A percentile compares a stretch with the other conserved stretches of the same genome.
phyloP scores from a whole-genome alignment of 2,113 vertebrate species.

The Tragelaphus strepsiceros region DNA sequence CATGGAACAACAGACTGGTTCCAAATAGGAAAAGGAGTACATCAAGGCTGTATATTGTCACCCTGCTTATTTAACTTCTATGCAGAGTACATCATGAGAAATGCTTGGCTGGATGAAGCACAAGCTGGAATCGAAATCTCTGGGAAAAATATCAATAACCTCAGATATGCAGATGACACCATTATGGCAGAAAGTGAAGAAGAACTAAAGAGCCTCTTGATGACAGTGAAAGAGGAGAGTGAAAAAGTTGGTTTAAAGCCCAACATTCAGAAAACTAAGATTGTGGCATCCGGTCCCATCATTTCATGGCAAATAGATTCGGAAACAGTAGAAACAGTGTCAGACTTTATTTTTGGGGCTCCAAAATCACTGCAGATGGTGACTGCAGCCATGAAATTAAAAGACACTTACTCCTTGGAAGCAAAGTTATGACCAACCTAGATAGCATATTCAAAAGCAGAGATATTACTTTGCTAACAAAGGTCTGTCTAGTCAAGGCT shows the following conservation, averaged over 20 bases:
- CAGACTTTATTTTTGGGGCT: background rate
- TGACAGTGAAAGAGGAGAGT: background rate
- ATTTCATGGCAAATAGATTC: background rate
- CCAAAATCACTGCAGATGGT: background rate
- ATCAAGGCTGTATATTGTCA: background rate
- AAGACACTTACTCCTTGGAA: background rate
- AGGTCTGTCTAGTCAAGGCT: accelerated
- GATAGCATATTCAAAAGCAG: background rate
- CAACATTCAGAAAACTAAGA: background rate
- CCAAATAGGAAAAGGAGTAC: background rate
- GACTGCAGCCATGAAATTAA: background rate
- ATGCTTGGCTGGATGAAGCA: background rate
- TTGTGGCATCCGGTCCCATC: background rate
- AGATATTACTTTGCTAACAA: background rate
- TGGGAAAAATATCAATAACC: background rate
- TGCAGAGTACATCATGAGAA: background rate
- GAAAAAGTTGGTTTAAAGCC: background rate
- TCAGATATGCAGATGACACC: background rate
- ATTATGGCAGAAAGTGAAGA: background rate
- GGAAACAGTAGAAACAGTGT: background rate
- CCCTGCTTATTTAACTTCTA: background rate
- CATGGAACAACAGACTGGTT: background rate
- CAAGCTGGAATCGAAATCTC: background rate
- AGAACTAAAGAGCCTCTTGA: background rate
- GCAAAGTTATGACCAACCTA: background rate